Base-by-base conservation (phyloP, 2,888 invertebrate species). In the Dynastes hyllus region DNA sequence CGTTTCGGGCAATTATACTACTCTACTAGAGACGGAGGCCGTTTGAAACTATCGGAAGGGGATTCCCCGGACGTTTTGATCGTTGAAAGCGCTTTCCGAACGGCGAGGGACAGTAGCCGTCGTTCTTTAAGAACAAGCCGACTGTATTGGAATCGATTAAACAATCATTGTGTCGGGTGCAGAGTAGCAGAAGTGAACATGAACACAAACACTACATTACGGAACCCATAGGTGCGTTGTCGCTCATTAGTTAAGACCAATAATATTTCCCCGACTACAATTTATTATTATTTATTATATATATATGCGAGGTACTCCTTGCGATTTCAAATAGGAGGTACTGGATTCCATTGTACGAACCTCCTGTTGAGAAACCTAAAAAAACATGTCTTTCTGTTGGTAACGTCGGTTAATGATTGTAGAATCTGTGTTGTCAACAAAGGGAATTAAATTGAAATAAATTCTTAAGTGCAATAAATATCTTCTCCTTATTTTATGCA, bases 121-220 rank as follows among this genome's bases (percentile, higher is more conserved):
- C 77, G 83, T 84, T 85, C 84, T 85, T 84, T 84, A 83, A 83
- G 83, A 83, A 79, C 81, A 85, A 86, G 83, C 85, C 84, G 84
- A 85, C 84, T 86, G 86, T 84, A 82, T 82, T 80, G 81, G 83
- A 85, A 85, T 85, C 85, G 86, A 86, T 86, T 86, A 86, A 84
- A 83, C 86, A 85, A 85, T 84, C 84, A 85, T 85, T 85, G 85
- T 84, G 83, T 84, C 83, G 85, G 83, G 84, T 83, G 84, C 85
- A 85, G 81, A 82, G 81, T 83, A 82, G 83, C 82, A 85, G 84
- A 85, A 85, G 80, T 85, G 85, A 84, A 82, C 85, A 84, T 82
- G 85, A 85, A 85, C 86, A 85, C 85, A 84, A 85, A 83, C 83
- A 84, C 83, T 83, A 82, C 82, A 84, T 83, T 84, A 81, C 76